phyloP scores from a whole-genome alignment of 2,113 vertebrate species.

The Catharus bicknelli region DNA sequence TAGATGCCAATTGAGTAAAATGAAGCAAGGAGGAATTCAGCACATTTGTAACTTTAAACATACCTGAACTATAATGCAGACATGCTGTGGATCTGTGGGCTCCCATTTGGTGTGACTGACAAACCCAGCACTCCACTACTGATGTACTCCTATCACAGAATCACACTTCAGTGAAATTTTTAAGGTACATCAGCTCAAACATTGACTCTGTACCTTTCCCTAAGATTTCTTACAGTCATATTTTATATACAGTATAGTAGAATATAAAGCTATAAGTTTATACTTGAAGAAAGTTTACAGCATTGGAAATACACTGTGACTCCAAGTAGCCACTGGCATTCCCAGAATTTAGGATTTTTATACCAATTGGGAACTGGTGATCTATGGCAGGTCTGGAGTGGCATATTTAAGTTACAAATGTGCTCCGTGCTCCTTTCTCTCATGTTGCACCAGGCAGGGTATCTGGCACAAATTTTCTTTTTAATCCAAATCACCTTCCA shows the following conservation, averaged over 20 bases:
- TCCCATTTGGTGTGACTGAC: slow-evolving; percentile 38
- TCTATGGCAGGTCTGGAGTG: slow-evolving; percentile 43
- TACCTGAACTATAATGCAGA: slow-evolving; percentile 50
- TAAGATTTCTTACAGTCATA: background rate
- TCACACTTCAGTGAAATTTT: background rate
- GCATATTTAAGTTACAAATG: slow-evolving; percentile 51
- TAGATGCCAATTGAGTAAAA: background rate
- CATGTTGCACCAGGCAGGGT: background rate
- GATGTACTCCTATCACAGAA: background rate
- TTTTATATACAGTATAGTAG: background rate
- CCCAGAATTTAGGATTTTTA: slow-evolving; percentile 21
- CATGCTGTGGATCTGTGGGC: slow-evolving; percentile 32
- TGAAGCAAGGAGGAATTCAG: slow-evolving; percentile 11
- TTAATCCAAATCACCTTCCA: background rate
- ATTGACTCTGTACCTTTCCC: background rate
- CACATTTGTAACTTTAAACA: slow-evolving; percentile 56
- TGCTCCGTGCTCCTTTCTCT: slow-evolving; percentile 5
- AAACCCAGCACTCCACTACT: slow-evolving; percentile 9
- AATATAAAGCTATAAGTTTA: background rate
- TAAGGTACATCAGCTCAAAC: background rate
- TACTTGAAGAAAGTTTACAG: background rate
- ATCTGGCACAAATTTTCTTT: background rate
- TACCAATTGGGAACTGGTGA: slow-evolving; percentile 50
- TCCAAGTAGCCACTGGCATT: slow-evolving; percentile 20
- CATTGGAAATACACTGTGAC: background rate